Conservation (phyloP, 2,113 vertebrate species). For the Perognathus longimembris region DNA sequence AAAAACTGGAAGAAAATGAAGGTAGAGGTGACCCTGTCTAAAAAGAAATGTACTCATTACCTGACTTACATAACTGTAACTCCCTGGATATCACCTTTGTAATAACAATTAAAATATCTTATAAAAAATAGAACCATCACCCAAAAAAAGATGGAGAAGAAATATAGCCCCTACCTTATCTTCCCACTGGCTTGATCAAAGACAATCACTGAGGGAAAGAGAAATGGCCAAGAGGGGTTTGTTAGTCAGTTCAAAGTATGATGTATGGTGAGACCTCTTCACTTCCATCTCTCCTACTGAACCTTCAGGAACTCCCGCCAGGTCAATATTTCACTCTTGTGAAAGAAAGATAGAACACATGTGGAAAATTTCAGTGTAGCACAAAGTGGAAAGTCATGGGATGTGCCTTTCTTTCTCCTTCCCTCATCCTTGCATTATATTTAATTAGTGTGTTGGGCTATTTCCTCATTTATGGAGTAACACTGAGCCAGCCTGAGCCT, state of each 20-base stretch:
- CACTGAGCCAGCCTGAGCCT: neutral
- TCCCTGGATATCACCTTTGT: too few species aligned
- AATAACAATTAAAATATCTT: too few species aligned
- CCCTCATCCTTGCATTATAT: conserved; percentile 7
- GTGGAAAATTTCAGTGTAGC: neutral
- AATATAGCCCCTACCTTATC: neutral
- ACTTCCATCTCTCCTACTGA: neutral
- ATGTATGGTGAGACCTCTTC: neutral
- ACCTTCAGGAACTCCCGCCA: neutral
- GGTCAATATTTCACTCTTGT: too few species aligned
- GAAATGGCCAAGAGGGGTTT: neutral
- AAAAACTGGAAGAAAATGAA: too few species aligned
- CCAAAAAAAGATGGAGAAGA: neutral
- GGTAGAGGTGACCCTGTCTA: too few species aligned
- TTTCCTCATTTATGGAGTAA: conserved; percentile 21
- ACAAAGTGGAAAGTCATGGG: neutral
- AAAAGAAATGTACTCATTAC: too few species aligned
- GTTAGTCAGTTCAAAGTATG: neutral
- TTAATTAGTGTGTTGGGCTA: neutral
- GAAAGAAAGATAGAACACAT: neutral
- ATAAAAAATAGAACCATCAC: too few species aligned
- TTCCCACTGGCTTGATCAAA: conserved; percentile 1
- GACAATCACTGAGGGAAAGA: neutral
- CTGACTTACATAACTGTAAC: too few species aligned
- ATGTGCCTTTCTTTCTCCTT: neutral